Evolutionary conservation across 1,140 invertebrate species (phyloP), one percentile per base, ranked within the genome.

Genomic region (Camponotus vicinus): DNA sequence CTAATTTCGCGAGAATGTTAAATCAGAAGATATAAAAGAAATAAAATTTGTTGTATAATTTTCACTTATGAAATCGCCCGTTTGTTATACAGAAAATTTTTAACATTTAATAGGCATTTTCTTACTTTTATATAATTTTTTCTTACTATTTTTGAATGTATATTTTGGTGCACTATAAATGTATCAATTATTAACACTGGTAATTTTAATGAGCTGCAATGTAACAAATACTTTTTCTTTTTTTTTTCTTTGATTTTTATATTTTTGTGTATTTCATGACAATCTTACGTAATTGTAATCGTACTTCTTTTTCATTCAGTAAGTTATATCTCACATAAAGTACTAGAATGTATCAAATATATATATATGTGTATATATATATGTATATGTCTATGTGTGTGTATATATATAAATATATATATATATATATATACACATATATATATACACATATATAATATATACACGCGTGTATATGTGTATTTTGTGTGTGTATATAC

Each of bases 291-390:
- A 52, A 52, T 69, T 64, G 42, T 52, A 78, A 71, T 63, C 85
- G 32, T 57, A 69, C 34, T 76, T 49, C 63, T 55, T 37, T 69
- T 40, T 37, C 59, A 57, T 73, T 11, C 71, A 77, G 18, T 37
- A 86, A 77, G 59, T 45, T 90, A 77, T 69, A 77, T n/a, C 64
- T 88, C 85, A 87, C 85, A 70, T 92, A 89, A 92, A 93, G 91
- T 91, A 92, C 82, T 91, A 91, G 89, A 93, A 91, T 93, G 88
- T 93, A 92, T 91, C 89, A 93, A 90, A 92, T 91, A 92, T 88
- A 49, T 57, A 70, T 69, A 69, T 75, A 52, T 45, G 45, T 69
- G 42, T 91, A 92, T 88, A 49, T 57, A 70, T 69, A 69, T 75
- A 52, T 45, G 45, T 69, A 42, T 21, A 21, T 40, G 5, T 67